Evolutionary conservation across 2,888 invertebrate species (phyloP), one percentile per base, ranked within the genome.

Genomic region (Cabera pusaria): DNA sequence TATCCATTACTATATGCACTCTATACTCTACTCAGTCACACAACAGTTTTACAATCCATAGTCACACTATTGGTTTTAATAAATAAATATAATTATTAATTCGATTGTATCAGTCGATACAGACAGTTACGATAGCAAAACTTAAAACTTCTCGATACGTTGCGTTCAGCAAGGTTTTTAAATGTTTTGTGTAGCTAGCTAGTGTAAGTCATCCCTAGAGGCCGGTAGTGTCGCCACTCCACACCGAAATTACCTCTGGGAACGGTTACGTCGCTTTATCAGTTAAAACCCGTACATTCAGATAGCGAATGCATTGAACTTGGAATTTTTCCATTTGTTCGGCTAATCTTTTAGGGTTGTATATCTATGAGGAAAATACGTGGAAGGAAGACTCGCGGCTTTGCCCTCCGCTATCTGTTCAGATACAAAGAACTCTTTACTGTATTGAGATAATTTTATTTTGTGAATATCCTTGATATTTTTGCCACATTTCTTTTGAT

Each of bases 201-300:
- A 33, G 36, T 44, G 47, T 38, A 44, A 57, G 44, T 48, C 54
- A 49, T 46, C 58, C 54, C 54, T 18, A 22, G 61, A 34, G 61
- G 48, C 36, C 36, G 35, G 28, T 44, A 46, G 58, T 58, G 60
- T 61, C 59, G 43, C 58, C 58, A 57, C 52, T 59, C 44, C 51
- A 52, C 43, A 49, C 37, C 49, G 52, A 64, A 62, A 64, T 68
- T 72, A 67, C 72, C 63, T 63, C 8, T 8, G 69, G 67, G 72
- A 45, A 52, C 59, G 36, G 56, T 71, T 65, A 56, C 59, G 53
- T 44, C 53, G 54, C 52, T 61, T 65, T 64, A 66, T 65, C 65
- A 60, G 55, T 54, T 55, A 52, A 46, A 59, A 54, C 50, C 52
- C 50, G 47, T 51, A 59, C 52, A 53, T 58, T 58, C 44, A 51